Conservation (phyloP, 2,113 vertebrate species). For the Pseudonaja textilis region DNA sequence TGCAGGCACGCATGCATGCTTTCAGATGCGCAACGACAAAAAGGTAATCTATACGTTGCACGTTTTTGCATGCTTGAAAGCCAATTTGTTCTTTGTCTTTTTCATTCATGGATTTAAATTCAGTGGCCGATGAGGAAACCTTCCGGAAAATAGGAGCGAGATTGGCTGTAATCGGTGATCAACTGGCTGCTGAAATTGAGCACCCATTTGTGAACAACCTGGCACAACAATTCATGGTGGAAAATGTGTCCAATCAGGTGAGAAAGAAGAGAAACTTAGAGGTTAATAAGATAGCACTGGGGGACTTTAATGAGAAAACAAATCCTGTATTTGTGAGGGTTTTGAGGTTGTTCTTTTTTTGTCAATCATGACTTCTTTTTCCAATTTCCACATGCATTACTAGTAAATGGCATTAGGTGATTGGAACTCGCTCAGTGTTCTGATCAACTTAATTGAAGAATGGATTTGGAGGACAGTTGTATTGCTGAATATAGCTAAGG, state of each 20-base stretch:
- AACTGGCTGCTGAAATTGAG: slow-evolving; percentile 57
- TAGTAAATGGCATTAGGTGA: background rate
- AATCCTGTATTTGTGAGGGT: background rate
- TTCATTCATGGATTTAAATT: slow-evolving; percentile 28
- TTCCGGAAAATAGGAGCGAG: slow-evolving; percentile 64
- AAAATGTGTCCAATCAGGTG: slow-evolving; percentile 55
- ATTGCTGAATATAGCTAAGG: background rate
- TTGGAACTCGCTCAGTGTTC: background rate
- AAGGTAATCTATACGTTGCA: background rate
- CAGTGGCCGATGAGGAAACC: slow-evolving; percentile 50
- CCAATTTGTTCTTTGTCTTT: background rate
- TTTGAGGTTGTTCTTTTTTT: background rate
- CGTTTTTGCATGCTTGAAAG: background rate
- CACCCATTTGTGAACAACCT: slow-evolving; percentile 52
- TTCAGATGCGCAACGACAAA: too few relatives aligned
- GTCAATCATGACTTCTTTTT: background rate
- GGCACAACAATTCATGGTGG: slow-evolving; percentile 41
- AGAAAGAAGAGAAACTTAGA: slow-evolving; percentile 26
- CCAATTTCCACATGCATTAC: background rate
- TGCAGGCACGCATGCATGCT: too few relatives aligned
- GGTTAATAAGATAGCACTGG: background rate
- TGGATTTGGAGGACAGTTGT: background rate
- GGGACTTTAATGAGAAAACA: background rate
- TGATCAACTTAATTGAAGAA: background rate
- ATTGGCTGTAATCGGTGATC: slow-evolving; percentile 69